phyloP scores from a whole-genome alignment of 2,113 vertebrate species.

The Andinoacara biseriatus region DNA sequence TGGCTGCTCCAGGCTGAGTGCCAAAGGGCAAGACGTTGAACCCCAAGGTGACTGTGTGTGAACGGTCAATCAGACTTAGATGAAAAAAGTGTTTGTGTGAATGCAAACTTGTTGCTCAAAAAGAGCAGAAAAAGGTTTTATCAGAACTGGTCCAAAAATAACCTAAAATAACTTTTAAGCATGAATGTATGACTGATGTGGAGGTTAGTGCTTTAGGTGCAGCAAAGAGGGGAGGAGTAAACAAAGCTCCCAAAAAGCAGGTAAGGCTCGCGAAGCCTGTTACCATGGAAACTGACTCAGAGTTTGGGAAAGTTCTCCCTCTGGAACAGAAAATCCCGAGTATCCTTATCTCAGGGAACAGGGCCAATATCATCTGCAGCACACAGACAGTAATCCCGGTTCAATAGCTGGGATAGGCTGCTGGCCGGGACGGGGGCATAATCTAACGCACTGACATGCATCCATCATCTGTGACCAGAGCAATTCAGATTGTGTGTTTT shows the following conservation, averaged over 20 bases:
- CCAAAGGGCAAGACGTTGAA: too few relatives aligned
- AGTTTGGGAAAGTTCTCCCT: neutral
- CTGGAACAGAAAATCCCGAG: neutral
- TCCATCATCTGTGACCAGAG: neutral
- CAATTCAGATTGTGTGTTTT: too few relatives aligned
- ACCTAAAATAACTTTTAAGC: neutral
- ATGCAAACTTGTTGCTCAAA: too few relatives aligned
- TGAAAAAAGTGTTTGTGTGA: too few relatives aligned
- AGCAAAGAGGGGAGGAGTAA: neutral
- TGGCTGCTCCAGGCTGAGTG: too few relatives aligned
- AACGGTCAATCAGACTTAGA: too few relatives aligned
- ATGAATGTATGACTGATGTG: neutral
- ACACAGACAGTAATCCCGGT: neutral
- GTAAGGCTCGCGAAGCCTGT: neutral
- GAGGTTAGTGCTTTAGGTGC: neutral
- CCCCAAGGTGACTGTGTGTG: too few relatives aligned
- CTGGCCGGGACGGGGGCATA: neutral
- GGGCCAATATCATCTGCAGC: neutral
- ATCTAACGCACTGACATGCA: neutral
- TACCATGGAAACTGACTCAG: slow-evolving; percentile 1
- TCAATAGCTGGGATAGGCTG: neutral
- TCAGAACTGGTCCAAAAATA: neutral
- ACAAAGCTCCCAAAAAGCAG: neutral
- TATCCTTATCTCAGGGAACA: neutral
- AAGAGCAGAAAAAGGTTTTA: too few relatives aligned